These are phyloP conservation scores for Pararge aegeria DNA, from an alignment of 1,140 invertebrate genomes.

Conservation along the genomic window DNA sequence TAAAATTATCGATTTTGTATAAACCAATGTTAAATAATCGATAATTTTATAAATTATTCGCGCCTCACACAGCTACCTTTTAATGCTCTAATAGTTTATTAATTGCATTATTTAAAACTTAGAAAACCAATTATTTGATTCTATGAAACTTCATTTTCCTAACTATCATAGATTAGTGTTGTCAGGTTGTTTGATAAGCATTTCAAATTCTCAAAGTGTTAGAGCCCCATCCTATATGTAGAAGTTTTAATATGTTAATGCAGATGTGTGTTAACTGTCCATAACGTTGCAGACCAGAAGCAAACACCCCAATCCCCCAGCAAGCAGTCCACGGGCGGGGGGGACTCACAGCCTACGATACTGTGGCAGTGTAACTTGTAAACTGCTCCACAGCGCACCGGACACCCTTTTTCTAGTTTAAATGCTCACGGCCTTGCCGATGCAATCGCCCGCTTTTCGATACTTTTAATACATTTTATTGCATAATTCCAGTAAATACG, in stretches of 20 bases:
- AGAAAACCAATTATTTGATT: neutral
- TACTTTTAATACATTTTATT: constrained; percentile 21
- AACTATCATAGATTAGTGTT: no score
- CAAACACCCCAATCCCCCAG: constrained; percentile 85
- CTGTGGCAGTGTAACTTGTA: constrained; percentile 98
- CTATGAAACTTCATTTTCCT: no score
- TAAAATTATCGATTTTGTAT: constrained; percentile 33
- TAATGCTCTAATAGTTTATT: constrained; percentile 19
- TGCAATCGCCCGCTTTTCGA: constrained; percentile 20
- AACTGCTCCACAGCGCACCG: constrained; percentile 52
- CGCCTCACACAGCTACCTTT: constrained; percentile 11
- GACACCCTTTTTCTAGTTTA: neutral
- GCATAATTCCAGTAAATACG: constrained; percentile 23
- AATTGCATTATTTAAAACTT: constrained; percentile 6
- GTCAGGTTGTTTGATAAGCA: no score
- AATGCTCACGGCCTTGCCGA: constrained; percentile 21
- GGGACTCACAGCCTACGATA: constrained; percentile 97
- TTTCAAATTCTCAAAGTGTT: neutral
- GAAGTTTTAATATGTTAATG: neutral
- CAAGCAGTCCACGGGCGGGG: constrained; percentile 85
- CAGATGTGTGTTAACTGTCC: constrained; percentile 3
- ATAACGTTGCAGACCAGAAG: constrained; percentile 90
- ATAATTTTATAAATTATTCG: constrained; percentile 28
- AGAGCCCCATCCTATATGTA: neutral
- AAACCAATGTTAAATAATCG: constrained; percentile 12